Conservation (phyloP, 2,888 invertebrate species). For the Cephonodes hylas region DNA sequence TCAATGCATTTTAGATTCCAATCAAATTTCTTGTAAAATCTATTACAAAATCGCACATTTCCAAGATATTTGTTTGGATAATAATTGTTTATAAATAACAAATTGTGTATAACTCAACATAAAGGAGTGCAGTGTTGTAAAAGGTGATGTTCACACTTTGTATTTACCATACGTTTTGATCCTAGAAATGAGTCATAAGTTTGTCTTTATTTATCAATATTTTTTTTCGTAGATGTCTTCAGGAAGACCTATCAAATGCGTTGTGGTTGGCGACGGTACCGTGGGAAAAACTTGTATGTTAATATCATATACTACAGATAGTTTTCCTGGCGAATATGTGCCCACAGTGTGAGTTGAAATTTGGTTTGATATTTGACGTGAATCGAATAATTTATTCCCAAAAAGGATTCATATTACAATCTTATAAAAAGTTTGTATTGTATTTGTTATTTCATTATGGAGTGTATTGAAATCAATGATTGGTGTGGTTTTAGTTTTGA, state of each 20-base stretch:
- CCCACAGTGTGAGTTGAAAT: slow-evolving; percentile 91
- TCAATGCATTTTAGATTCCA: slow-evolving; percentile 39
- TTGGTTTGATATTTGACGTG: neutral
- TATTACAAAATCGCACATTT: neutral
- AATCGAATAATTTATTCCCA: neutral
- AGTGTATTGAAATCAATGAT: neutral
- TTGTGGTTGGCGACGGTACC: slow-evolving; percentile 95
- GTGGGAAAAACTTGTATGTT: slow-evolving; percentile 97
- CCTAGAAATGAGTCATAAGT: slow-evolving; percentile 68
- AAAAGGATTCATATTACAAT: neutral
- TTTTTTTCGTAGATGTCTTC: slow-evolving; percentile 88
- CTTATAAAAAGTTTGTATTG: neutral
- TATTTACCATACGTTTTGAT: slow-evolving; percentile 47
- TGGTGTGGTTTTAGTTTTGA: slow-evolving; percentile 87
- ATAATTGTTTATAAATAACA: slow-evolving; percentile 21
- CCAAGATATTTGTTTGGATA: slow-evolving; percentile 21
- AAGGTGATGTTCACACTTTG: slow-evolving; percentile 37
- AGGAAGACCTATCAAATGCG: slow-evolving; percentile 95
- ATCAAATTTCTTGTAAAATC: slow-evolving; percentile 18
- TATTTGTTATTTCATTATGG: neutral
- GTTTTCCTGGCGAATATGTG: slow-evolving; percentile 97
- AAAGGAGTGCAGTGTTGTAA: slow-evolving; percentile 15
- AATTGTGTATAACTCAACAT: neutral
- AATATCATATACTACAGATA: slow-evolving; percentile 95
- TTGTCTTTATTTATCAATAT: slow-evolving; percentile 60